phyloP scores from a whole-genome alignment of 2,888 invertebrate genomes.

The Chrysina gloriosa region DNA sequence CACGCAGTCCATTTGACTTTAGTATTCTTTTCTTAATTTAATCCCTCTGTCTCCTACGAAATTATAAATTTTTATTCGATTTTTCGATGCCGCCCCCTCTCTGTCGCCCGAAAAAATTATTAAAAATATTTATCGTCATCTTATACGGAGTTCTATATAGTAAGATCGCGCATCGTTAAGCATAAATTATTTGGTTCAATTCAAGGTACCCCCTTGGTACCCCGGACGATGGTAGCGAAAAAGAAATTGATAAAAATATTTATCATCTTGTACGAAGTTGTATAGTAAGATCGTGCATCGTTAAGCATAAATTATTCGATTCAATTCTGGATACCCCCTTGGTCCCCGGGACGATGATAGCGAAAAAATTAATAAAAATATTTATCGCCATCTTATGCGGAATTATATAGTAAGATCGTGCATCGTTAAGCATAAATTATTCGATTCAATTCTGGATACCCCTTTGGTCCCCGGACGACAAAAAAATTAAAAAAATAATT shows the following conservation, averaged over 20 bases:
- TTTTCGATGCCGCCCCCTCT: too few relatives aligned
- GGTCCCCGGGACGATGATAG: neutral
- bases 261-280: neutral
- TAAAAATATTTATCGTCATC: neutral
- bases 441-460: constrained; percentile 8
- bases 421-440: neutral
- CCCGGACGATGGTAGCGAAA: neutral
- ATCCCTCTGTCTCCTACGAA: too few relatives aligned
- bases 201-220: constrained; percentile 3
- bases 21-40: too few relatives aligned
- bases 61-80: too few relatives aligned
- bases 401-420: neutral
- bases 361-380: neutral
- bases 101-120: neutral
- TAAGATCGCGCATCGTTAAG: neutral
- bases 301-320: constrained; percentile 11
- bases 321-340: neutral
- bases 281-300: neutral
- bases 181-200: constrained; percentile 15
- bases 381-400: neutral
- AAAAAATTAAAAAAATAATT: constrained; percentile 24
- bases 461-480: too few relatives aligned
- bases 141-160: neutral
- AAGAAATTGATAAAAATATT: neutral
- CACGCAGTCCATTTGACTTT: too few relatives aligned